Percentiles rank a stretch among this genome's conserved stretches.
Conservation (phyloP, 2,888 invertebrate genomes). For the Diploptera punctata region DNA sequence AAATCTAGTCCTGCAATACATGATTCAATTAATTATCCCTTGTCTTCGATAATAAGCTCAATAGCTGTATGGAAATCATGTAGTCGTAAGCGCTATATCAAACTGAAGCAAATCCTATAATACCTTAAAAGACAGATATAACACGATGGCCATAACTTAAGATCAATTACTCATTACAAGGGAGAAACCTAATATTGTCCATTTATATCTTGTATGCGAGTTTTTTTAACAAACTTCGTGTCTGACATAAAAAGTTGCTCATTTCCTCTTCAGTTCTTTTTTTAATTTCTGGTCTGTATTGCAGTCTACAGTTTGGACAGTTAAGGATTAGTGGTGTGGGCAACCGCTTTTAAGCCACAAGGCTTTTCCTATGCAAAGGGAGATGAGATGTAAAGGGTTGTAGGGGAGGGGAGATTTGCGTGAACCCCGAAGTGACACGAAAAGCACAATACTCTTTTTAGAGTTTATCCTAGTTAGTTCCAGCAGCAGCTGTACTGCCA, state of each 20-base stretch:
- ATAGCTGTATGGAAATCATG: too few relatives aligned
- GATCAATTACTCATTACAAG: neutral
- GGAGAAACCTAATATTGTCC: neutral
- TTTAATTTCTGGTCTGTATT: neutral
- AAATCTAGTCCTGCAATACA: too few relatives aligned
- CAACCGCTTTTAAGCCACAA: neutral
- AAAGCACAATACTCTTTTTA: neutral
- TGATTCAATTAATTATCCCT: too few relatives aligned
- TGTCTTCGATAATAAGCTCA: too few relatives aligned
- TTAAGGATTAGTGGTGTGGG: slow-evolving; percentile 3
- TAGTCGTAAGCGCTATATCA: too few relatives aligned
- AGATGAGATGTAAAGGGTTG: neutral
- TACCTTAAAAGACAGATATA: neutral
- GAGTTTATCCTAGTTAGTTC: neutral
- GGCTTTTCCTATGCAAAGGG: slow-evolving; percentile 11
- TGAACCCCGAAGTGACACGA: neutral
- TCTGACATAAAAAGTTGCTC: neutral
- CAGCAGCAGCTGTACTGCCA: neutral
- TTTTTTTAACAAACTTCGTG: neutral
- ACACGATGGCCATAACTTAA: neutral
- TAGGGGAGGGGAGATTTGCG: slow-evolving; percentile 3
- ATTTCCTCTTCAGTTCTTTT: neutral
- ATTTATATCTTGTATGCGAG: neutral
- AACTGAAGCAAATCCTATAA: neutral
- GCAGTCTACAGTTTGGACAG: slow-evolving; percentile 2